A percentile compares a stretch with the other conserved stretches of the same genome.
Conservation (phyloP, 2,113 vertebrate genomes). For the Parus major region DNA sequence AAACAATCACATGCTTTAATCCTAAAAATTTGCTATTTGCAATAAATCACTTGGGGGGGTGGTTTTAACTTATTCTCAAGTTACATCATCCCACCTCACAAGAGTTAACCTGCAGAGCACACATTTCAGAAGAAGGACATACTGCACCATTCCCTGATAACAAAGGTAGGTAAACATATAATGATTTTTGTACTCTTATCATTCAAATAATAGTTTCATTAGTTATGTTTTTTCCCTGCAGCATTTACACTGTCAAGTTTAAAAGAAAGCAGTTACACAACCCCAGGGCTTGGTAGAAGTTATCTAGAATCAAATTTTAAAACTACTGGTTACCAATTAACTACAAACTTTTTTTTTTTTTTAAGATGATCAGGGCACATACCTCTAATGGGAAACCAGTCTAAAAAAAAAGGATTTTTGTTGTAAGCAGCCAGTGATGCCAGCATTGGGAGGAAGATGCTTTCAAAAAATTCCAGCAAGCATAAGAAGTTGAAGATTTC, state of each 20-base stretch:
- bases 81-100: neutral
- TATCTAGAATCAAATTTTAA: neutral
- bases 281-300: neutral
- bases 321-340: neutral
- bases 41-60: neutral
- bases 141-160: neutral
- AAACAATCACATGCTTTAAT: neutral
- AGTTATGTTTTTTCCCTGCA: neutral
- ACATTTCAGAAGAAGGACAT: neutral
- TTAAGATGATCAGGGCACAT: neutral
- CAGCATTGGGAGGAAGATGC: neutral
- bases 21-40: neutral
- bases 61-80: neutral
- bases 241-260: neutral
- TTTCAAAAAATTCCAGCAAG: constrained; percentile 6
- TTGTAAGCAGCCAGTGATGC: neutral
- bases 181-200: neutral
- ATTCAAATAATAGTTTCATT: neutral
- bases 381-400: neutral
- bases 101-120: neutral
- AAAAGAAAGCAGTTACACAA: neutral
- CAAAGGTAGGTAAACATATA: neutral
- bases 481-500: neutral
- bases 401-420: neutral
- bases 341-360: neutral